These are phyloP conservation scores for Callocephalon fimbriatum DNA, from an alignment of 2,113 vertebrate species.

Conservation along the genomic window DNA sequence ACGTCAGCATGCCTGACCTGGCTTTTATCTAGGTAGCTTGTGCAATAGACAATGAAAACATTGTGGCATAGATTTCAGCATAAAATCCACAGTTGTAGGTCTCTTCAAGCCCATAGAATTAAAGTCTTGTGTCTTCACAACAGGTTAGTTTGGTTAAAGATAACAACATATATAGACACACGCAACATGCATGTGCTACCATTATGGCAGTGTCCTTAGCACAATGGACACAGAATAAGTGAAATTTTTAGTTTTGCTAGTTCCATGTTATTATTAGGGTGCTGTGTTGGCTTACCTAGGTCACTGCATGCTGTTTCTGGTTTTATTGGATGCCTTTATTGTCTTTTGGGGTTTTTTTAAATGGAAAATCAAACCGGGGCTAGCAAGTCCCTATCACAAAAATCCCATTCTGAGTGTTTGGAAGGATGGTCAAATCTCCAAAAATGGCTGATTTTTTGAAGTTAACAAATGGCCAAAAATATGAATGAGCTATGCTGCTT, in stretches of 20 bases:
- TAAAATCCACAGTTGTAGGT: neutral
- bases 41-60: no score
- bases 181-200: neutral
- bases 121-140: neutral
- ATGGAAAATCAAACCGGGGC: neutral
- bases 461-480: neutral
- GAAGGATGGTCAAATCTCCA: neutral
- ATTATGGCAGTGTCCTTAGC: neutral
- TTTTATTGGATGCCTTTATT: neutral
- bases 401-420: neutral
- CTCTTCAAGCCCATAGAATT: neutral
- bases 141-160: neutral
- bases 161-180: rapidly evolving
- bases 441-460: neutral
- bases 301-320: neutral
- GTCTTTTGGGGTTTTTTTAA: neutral
- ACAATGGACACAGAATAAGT: neutral
- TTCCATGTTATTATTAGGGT: rapidly evolving
- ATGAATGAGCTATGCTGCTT: neutral
- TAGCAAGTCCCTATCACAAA: neutral
- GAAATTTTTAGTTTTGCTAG: neutral
- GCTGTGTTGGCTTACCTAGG: neutral
- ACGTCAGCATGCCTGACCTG: neutral
- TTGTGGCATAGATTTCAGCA: neutral
- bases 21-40: neutral